Evolutionary conservation across 2,113 vertebrate genomes (phyloP).

Genomic region (Lethenteron reissneri): DNA sequence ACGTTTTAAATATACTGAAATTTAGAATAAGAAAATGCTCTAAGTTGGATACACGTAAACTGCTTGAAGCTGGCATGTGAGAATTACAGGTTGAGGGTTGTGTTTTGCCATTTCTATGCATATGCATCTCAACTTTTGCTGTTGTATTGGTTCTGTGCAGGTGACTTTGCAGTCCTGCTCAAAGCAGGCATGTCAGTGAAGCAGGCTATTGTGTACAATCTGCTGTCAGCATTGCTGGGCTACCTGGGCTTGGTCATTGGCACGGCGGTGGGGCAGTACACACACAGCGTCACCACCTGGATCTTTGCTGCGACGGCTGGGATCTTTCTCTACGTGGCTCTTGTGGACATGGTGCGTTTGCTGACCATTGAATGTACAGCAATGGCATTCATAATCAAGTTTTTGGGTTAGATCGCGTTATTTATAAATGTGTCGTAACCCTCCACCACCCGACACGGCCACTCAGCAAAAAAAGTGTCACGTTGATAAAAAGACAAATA

Average conservation of each 20-base stretch:
- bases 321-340: conserved; percentile 94
- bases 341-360: conserved; percentile 84
- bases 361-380: neutral
- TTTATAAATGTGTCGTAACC: no score
- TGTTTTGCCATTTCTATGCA: neutral
- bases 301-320: conserved; percentile 90
- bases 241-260: conserved; percentile 87
- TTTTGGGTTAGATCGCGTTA: neutral
- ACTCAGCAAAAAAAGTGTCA: no score
- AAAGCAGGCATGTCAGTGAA: conserved; percentile 92
- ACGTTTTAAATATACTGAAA: no score
- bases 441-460: no score
- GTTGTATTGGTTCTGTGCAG: conserved; percentile 19
- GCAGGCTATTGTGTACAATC: conserved; percentile 85
- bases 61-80: no score
- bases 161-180: conserved; percentile 89
- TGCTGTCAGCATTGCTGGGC: conserved; percentile 89
- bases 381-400: neutral
- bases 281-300: conserved; percentile 80
- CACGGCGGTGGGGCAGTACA: conserved; percentile 76
- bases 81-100: neutral
- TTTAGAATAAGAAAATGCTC: no score
- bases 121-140: rapidly evolving
- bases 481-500: no score
- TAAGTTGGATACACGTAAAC: no score